phyloP scores from a whole-genome alignment of 2,888 invertebrate species.

The Allacma fusca region DNA sequence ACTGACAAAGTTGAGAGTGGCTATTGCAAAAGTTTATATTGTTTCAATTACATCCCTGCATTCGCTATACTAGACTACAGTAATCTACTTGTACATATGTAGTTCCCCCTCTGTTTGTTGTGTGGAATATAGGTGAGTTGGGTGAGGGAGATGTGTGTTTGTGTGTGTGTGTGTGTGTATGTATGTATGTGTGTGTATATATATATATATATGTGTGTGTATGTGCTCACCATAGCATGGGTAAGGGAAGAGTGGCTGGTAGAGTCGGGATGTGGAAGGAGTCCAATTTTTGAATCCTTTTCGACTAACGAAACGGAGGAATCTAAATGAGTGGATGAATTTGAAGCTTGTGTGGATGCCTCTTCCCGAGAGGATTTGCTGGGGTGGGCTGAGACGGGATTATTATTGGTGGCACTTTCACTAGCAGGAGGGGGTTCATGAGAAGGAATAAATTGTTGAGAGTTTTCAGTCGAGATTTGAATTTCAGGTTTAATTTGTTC shows the following conservation, averaged over 20 bases:
- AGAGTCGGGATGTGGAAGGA: neutral
- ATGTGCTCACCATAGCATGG: neutral
- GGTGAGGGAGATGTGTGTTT: too few species aligned
- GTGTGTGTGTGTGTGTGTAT: too few species aligned
- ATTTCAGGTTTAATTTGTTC: neutral
- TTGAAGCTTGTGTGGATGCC: neutral
- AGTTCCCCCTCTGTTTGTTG: too few species aligned
- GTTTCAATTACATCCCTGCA: too few species aligned
- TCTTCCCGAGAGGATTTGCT: constrained; percentile 1
- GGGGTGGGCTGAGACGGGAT: neutral
- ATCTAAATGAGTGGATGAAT: neutral
- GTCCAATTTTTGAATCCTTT: neutral
- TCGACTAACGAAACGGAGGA: neutral
- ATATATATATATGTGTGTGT: too few species aligned
- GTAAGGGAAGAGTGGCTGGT: neutral
- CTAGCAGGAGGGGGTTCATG: neutral
- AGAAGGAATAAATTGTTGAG: neutral
- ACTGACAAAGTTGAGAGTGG: too few species aligned
- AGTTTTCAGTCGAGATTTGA: neutral
- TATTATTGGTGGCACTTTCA: neutral
- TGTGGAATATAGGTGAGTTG: too few species aligned
- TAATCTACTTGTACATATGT: too few species aligned
- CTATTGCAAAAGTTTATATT: too few species aligned
- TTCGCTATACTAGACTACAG: too few species aligned
- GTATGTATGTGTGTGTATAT: too few species aligned